Conservation (phyloP, 2,888 invertebrate genomes). For the Drosophila pullipes region DNA sequence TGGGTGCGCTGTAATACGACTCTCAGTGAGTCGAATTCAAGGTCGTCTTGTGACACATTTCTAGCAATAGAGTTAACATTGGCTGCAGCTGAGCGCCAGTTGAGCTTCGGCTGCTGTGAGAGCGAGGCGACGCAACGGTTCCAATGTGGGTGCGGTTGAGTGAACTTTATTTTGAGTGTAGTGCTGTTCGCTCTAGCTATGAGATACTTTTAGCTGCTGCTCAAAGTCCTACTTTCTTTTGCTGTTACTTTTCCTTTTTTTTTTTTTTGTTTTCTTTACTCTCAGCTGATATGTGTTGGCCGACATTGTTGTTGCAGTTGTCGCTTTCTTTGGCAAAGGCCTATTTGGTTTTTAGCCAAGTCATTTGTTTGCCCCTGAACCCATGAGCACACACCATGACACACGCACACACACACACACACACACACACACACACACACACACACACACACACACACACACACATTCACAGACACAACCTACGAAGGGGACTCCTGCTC, state of each 20-base stretch:
- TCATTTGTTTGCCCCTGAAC: slow-evolving; percentile 70
- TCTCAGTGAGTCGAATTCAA: slow-evolving; percentile 67
- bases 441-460: slow-evolving; percentile 22
- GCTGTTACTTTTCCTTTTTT: slow-evolving; percentile 11
- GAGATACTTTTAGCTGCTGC: slow-evolving; percentile 30
- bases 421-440: slow-evolving; percentile 13
- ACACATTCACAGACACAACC: slow-evolving; percentile 16
- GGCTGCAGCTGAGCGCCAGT: slow-evolving; percentile 41
- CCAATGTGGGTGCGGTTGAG: slow-evolving; percentile 75
- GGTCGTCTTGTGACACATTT: slow-evolving; percentile 78
- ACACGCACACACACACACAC: slow-evolving; percentile 18
- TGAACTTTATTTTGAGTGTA: slow-evolving; percentile 41
- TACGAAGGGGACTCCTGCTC: slow-evolving; percentile 11
- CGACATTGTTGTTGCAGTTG: slow-evolving; percentile 18
- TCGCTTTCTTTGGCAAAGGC: slow-evolving; percentile 30
- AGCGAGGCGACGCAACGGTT: slow-evolving; percentile 24
- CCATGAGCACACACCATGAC: slow-evolving; percentile 43
- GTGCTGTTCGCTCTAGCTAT: slow-evolving; percentile 26
- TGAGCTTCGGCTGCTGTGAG: slow-evolving; percentile 28
- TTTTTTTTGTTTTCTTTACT: not conserved
- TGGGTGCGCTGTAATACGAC: slow-evolving; percentile 35
- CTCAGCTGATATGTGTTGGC: slow-evolving; percentile 21
- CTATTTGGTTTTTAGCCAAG: slow-evolving; percentile 61
- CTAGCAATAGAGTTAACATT: slow-evolving; percentile 60
- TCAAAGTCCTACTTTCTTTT: not conserved